Percentiles rank a stretch among this genome's conserved stretches.
Evolutionary conservation across 2,113 vertebrate species (phyloP).

Genomic region (Mus spicilegus): DNA sequence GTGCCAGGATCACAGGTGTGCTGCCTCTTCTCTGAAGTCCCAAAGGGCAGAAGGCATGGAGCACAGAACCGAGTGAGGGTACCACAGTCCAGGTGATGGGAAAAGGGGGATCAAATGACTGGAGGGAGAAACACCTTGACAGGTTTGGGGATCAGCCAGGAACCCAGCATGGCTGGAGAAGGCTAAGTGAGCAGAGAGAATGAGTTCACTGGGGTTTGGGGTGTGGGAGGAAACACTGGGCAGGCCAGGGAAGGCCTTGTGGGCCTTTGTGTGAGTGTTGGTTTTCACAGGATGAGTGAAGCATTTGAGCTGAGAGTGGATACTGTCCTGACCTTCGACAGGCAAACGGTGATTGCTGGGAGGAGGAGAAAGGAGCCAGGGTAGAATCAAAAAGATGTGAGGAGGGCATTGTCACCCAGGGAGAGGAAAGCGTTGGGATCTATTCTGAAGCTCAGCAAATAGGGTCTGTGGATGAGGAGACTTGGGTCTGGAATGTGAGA

Average conservation of each 20-base stretch:
- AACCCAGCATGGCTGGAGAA: background rate
- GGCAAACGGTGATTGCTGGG: background rate
- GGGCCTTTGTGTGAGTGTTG: background rate
- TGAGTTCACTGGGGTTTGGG: background rate
- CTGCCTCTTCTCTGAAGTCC: background rate
- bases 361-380: background rate
- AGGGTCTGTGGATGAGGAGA: background rate
- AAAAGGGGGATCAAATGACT: background rate
- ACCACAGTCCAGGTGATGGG: background rate
- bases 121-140: background rate
- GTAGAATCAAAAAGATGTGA: background rate
- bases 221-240: background rate
- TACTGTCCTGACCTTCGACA: background rate
- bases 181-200: accelerated
- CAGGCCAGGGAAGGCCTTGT: background rate
- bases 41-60: background rate
- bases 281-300: background rate
- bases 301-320: background rate
- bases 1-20: background rate
- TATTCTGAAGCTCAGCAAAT: background rate
- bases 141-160: background rate
- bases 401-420: background rate
- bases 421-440: background rate
- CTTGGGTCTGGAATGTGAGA: background rate
- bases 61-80: background rate